Evolutionary conservation across 2,888 invertebrate genomes (phyloP).

Genomic region (Pollenia angustigena): DNA sequence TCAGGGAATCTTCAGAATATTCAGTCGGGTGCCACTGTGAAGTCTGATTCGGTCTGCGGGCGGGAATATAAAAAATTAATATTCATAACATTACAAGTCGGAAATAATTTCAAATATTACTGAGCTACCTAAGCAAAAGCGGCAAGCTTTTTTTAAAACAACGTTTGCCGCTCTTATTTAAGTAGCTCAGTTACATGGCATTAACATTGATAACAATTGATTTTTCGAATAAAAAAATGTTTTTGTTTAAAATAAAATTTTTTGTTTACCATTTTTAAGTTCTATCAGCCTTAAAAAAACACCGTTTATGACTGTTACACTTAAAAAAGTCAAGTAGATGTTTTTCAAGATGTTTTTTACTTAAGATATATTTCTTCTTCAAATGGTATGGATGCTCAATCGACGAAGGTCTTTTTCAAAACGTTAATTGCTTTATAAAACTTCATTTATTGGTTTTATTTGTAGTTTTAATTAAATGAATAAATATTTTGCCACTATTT

Average conservation of each 20-base stretch:
- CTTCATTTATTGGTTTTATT: neutral
- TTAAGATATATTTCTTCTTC: slow-evolving; percentile 25
- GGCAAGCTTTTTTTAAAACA: too few species aligned
- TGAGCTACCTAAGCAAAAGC: too few species aligned
- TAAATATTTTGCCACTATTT: neutral
- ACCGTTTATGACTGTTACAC: slow-evolving; percentile 1
- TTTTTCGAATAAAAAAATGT: neutral
- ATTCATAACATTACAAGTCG: too few species aligned
- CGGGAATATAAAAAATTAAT: too few species aligned
- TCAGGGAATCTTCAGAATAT: too few species aligned
- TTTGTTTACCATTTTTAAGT: neutral
- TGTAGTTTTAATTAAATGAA: neutral
- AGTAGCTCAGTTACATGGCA: too few species aligned
- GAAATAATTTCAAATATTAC: too few species aligned
- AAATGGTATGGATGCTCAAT: slow-evolving; percentile 43
- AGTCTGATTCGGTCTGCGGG: too few species aligned
- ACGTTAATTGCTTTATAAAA: neutral
- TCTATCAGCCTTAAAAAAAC: neutral
- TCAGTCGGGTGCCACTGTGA: too few species aligned
- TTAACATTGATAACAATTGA: too few species aligned
- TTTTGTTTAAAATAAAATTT: neutral
- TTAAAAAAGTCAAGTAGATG: slow-evolving; percentile 57
- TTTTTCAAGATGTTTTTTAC: neutral
- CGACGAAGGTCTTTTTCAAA: slow-evolving; percentile 53
- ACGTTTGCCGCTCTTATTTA: too few species aligned